A percentile compares a stretch with the other conserved stretches of the same genome.
Conservation (phyloP, 37 sponge, comb jelly and placozoan genomes). For the Aplysina aerophoba region DNA sequence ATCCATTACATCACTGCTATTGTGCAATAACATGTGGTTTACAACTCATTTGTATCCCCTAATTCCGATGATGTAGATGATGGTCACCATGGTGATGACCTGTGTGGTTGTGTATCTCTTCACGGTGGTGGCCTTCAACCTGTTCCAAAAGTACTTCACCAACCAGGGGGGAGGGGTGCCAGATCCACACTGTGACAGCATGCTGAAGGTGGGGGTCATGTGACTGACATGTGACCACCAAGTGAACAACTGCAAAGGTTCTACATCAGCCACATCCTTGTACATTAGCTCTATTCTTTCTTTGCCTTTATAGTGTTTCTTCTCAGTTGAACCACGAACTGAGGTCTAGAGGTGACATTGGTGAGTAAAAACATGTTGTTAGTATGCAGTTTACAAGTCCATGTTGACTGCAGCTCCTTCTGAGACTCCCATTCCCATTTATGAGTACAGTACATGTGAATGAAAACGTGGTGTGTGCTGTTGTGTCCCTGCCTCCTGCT, state of each 20-base stretch:
- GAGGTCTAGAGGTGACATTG: slow-evolving; percentile 91
- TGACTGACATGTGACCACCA: no score
- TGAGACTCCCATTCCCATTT: neutral
- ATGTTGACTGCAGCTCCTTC: neutral
- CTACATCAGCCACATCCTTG: no score
- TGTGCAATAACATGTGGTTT: no score
- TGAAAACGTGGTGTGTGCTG: no score
- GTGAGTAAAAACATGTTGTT: slow-evolving; percentile 23
- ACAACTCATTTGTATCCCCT: no score
- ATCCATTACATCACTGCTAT: no score
- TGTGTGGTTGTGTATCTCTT: slow-evolving; percentile 89
- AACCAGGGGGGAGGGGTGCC: neutral
- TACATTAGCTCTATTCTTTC: no score
- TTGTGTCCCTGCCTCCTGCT: no score
- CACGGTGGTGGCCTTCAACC: slow-evolving; percentile 93
- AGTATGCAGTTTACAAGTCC: neutral
- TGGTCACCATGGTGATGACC: slow-evolving; percentile 88
- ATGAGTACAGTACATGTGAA: no score
- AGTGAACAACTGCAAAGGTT: no score
- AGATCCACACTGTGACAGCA: slow-evolving; percentile 65
- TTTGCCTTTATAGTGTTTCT: slow-evolving; percentile 40
- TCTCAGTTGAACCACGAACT: slow-evolving; percentile 73
- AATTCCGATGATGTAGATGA: slow-evolving; percentile 50
- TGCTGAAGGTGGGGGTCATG: slow-evolving; percentile 63
- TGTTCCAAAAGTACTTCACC: slow-evolving; percentile 87